Evolutionary conservation across 2,797 vertebrate genomes (phyloP), one percentile per base, ranked within the genome.

Genomic region (Xenopus petersii): DNA sequence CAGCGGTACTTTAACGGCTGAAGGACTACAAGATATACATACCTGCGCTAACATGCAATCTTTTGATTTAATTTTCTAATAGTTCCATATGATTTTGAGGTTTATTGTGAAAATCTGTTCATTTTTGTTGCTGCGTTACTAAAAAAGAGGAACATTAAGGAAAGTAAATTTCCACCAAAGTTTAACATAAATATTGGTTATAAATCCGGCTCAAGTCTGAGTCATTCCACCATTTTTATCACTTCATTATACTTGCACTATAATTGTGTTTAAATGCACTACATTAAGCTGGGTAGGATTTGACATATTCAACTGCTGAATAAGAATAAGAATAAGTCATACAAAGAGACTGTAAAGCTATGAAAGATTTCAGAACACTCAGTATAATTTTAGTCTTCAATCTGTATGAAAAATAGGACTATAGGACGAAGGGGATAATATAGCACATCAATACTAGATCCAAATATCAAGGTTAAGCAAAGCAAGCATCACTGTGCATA

Each of bases 261-360:
- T 64, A 67, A 59, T 36, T 24, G 51, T 33, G 30, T 36, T 5
- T 69, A 79, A 79, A 70, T 74, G 17, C 51, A 55, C n/a, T 30
- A 59, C 71, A 30, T 74, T 70, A 69, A 70, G 60, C 69, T 51
- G 56, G 66, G 70, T 70, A 79, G 68, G 71, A 51, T 60, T 67
- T 79, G 26, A 42, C 64, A 54, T 42, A 55, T 24, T 48, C 64
- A 49, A 42, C 42, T 74, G 59, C 66, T 74, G 61, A 73, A 65
- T n/a, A n/a, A n/a, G n/a, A n/a, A n/a, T n/a, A n/a, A 64, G 75
- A 77, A 73, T 78, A 66, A 78, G 51, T 64, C 66, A 79, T 51
- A 17, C n/a, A 70, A 67, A 69, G 64, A 36, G 55, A 46, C 51
- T 64, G 60, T 15, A 64, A 74, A 51, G 66, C 56, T 64, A 64